Percentiles rank a stretch among this genome's conserved stretches.
Evolutionary conservation across 2,797 vertebrate genomes (phyloP).

Genomic region (Meda fulgida): DNA sequence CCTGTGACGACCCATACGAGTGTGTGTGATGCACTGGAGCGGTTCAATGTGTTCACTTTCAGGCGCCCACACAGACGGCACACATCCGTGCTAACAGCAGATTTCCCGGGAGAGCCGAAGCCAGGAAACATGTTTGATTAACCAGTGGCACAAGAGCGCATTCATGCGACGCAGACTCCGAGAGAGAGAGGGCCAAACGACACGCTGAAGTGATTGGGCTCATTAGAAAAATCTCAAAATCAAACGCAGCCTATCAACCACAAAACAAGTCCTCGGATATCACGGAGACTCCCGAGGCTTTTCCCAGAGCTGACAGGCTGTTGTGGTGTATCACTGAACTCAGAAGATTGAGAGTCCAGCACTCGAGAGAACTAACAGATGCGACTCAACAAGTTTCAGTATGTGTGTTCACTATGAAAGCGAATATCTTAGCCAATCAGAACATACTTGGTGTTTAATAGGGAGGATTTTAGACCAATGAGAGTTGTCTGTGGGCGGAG

Average conservation of each 20-base stretch:
- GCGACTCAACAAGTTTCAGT: background rate
- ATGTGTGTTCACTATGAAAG: background rate
- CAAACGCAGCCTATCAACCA: constrained; percentile 52
- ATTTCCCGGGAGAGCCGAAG: constrained; percentile 59
- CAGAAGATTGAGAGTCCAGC: constrained; percentile 21
- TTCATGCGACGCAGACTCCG: constrained; percentile 48
- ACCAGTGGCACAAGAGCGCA: constrained; percentile 57
- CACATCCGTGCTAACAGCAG: constrained; percentile 59
- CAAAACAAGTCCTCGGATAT: constrained; percentile 54
- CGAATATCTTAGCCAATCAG: background rate
- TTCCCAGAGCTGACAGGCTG: constrained; percentile 52
- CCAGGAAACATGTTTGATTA: constrained; percentile 66
- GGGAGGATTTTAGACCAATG: background rate
- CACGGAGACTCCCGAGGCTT: constrained; percentile 49
- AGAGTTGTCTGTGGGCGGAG: background rate
- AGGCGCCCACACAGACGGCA: constrained; percentile 57
- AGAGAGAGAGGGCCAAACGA: constrained; percentile 45
- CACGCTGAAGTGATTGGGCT: constrained; percentile 64
- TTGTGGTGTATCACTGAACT: constrained; percentile 44
- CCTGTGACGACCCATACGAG: constrained; percentile 15
- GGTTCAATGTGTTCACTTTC: constrained; percentile 56
- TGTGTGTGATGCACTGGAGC: constrained; percentile 32
- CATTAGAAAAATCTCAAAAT: constrained; percentile 59
- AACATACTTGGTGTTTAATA: background rate
- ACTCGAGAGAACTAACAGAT: constrained; percentile 40